Conservation (phyloP, 2,888 invertebrate species). For the Masnerella sp. region DNA sequence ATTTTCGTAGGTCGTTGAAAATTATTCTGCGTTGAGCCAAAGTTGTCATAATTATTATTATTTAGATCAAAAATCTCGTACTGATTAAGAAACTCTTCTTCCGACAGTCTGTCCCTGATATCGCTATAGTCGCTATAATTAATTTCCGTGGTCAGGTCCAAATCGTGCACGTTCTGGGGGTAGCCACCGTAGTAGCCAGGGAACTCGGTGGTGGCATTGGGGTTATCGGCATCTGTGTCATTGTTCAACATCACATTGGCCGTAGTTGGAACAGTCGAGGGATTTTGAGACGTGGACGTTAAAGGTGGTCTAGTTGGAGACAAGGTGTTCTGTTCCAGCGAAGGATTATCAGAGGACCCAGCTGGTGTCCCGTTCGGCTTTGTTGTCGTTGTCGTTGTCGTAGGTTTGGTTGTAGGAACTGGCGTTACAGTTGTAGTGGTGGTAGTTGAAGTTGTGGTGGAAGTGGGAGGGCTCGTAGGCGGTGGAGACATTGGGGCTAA, state of each 20-base stretch:
- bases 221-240: slow-evolving; percentile 1
- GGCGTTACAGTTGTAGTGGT: slow-evolving; percentile 4
- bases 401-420: background rate
- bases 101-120: slow-evolving; percentile 23
- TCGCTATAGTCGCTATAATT: slow-evolving; percentile 43
- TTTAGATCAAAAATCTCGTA: slow-evolving; percentile 12
- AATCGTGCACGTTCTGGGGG: slow-evolving; percentile 67
- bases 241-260: slow-evolving; percentile 22
- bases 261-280: background rate
- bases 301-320: slow-evolving; percentile 21
- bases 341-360: slow-evolving; percentile 28
- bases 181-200: slow-evolving; percentile 70
- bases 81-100: slow-evolving; percentile 4
- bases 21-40: slow-evolving; percentile 2
- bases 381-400: slow-evolving; percentile 1
- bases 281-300: background rate
- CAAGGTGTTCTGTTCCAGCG: slow-evolving; percentile 2
- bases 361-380: slow-evolving; percentile 26
- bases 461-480: background rate
- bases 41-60: slow-evolving; percentile 7
- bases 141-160: slow-evolving; percentile 65
- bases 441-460: background rate
- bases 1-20: slow-evolving; percentile 23
- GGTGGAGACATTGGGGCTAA: background rate
- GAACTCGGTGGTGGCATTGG: slow-evolving; percentile 16